phyloP scores from a whole-genome alignment of 2,113 vertebrate genomes.

The Gavialis gangeticus region DNA sequence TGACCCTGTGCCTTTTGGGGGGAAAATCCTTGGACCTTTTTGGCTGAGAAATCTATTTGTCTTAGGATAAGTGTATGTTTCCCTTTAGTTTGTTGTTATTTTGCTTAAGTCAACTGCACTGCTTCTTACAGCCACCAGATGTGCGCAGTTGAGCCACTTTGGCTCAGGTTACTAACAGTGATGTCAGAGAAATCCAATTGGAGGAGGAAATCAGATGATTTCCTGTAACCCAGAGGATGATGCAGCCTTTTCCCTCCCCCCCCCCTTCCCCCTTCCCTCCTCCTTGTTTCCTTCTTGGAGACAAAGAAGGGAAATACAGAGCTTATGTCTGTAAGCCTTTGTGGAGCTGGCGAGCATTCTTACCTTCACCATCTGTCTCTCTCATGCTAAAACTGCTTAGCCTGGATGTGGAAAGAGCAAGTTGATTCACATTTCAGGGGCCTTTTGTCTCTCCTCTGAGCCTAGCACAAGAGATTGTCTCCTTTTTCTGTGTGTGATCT shows the following conservation, averaged over 20 bases:
- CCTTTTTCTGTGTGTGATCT: neutral
- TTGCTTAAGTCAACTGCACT: constrained; percentile 39
- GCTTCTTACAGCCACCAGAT: constrained; percentile 83
- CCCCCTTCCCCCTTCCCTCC: constrained; percentile 81
- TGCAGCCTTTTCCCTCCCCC: constrained; percentile 34
- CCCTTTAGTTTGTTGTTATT: rapidly evolving
- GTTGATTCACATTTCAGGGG: constrained; percentile 25
- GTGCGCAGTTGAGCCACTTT: constrained; percentile 91
- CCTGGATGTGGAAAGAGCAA: constrained; percentile 12
- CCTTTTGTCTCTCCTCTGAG: constrained; percentile 22
- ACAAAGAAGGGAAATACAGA: constrained; percentile 78
- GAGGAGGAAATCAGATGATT: constrained; percentile 78
- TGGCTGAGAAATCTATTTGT: rapidly evolving
- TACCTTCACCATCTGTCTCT: constrained; percentile 56
- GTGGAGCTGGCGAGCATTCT: neutral
- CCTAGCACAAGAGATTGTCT: neutral
- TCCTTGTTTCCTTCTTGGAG: constrained; percentile 80
- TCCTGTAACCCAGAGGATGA: constrained; percentile 49
- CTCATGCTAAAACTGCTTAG: neutral
- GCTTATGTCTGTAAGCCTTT: constrained; percentile 63
- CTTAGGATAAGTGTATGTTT: neutral
- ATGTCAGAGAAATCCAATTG: constrained; percentile 80
- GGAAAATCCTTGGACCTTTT: rapidly evolving
- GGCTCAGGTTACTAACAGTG: constrained; percentile 74
- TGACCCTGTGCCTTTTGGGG: rapidly evolving